phyloP scores from a whole-genome alignment of 2,113 vertebrate genomes.

The Corythaixoides concolor region DNA sequence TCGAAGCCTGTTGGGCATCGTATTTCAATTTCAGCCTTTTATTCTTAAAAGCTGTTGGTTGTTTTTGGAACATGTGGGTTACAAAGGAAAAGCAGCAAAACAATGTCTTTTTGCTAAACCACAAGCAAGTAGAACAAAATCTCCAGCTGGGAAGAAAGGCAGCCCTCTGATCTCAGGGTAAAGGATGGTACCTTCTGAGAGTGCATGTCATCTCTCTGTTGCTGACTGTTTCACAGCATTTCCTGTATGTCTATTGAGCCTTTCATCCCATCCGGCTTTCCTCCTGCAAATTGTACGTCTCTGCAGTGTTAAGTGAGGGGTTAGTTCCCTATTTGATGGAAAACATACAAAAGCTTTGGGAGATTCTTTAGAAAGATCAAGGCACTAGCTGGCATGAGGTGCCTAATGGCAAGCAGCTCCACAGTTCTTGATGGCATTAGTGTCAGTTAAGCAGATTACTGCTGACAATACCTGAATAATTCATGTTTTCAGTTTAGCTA shows the following conservation, averaged over 20 bases:
- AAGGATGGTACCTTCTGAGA: neutral
- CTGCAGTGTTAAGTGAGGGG: neutral
- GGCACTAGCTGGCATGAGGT: neutral
- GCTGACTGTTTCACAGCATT: neutral
- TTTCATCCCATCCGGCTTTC: neutral
- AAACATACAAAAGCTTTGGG: neutral
- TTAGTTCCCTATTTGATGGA: neutral
- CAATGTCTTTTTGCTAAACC: slow-evolving; percentile 18
- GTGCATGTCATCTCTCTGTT: neutral
- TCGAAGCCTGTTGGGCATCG: neutral
- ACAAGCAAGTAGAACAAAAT: slow-evolving; percentile 19
- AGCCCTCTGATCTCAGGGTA: neutral
- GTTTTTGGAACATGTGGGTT: slow-evolving; percentile 36
- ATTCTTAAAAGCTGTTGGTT: neutral
- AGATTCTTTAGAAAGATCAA: neutral
- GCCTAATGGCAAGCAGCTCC: neutral
- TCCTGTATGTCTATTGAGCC: neutral
- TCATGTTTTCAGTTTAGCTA: neutral
- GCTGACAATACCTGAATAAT: neutral
- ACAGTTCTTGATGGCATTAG: neutral
- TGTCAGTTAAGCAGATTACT: neutral
- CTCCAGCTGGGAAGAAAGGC: neutral
- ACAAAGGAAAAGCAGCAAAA: slow-evolving; percentile 17
- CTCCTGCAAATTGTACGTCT: neutral
- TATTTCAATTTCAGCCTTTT: slow-evolving; percentile 27